These are phyloP conservation scores for Melanotaenia pygmaea DNA, from an alignment of 2,797 vertebrate species.

Conservation along the genomic window DNA sequence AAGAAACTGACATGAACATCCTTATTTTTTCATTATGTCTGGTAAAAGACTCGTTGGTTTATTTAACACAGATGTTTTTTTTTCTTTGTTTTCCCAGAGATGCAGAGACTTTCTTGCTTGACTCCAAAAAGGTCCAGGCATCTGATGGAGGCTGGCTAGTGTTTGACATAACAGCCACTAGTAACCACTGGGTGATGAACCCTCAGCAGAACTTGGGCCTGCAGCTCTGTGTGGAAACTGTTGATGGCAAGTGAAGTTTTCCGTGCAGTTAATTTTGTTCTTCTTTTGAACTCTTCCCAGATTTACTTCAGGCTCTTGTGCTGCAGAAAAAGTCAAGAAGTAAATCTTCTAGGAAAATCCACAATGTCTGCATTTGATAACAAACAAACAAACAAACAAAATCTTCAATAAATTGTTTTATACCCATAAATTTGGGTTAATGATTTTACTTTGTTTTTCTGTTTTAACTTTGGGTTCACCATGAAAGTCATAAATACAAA, in stretches of 20 bases:
- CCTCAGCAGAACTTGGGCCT: slow-evolving; percentile 97
- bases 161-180: slow-evolving; percentile 98
- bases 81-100: slow-evolving; percentile 83
- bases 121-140: slow-evolving; percentile 90
- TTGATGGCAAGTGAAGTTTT: slow-evolving; percentile 87
- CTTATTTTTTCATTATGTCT: neutral
- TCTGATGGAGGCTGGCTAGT: slow-evolving; percentile 97
- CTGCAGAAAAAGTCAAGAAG: slow-evolving; percentile 13
- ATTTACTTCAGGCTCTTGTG: slow-evolving; percentile 15
- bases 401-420: neutral
- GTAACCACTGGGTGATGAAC: slow-evolving; percentile 99
- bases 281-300: neutral
- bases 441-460: slow-evolving; percentile 10
- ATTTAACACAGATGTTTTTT: slow-evolving; percentile 10
- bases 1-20: neutral
- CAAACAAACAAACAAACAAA: neutral
- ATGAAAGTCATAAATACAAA: slow-evolving; percentile 24
- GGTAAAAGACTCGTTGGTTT: neutral
- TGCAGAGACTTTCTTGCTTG: slow-evolving; percentile 94
- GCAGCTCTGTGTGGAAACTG: slow-evolving; percentile 94
- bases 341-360: slow-evolving; percentile 12
- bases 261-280: neutral
- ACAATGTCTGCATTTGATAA: slow-evolving; percentile 9
- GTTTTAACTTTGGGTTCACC: slow-evolving; percentile 8
- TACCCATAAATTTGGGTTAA: slow-evolving; percentile 15